phyloP scores from a whole-genome alignment of 1,140 invertebrate genomes.

The Drosophila prosaltans region DNA sequence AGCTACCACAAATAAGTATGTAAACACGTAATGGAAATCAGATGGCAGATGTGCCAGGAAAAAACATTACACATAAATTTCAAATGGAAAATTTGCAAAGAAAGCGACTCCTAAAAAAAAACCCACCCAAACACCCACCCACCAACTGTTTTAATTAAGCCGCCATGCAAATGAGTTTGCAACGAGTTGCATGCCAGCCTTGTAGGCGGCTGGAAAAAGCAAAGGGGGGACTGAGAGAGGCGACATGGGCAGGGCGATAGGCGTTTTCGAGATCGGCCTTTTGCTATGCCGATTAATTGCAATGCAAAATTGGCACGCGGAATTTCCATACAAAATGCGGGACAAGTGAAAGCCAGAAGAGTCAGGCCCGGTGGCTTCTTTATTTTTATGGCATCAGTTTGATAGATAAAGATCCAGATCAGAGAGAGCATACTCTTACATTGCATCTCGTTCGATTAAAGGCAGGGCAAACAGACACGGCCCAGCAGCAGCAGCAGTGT shows the following conservation, averaged over 20 bases:
- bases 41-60: slow-evolving; percentile 5
- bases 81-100: slow-evolving; percentile 3
- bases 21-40: background rate
- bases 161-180: slow-evolving; percentile 71
- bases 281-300: slow-evolving; percentile 74
- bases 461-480: slow-evolving; percentile 46
- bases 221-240: background rate
- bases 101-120: slow-evolving; percentile 3
- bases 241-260: slow-evolving; percentile 11
- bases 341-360: slow-evolving; percentile 69
- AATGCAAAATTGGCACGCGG: slow-evolving; percentile 66
- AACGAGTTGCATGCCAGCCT: slow-evolving; percentile 27
- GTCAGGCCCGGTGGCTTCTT: slow-evolving; percentile 63
- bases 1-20: background rate
- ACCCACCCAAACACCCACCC: slow-evolving; percentile 52
- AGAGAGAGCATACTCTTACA: slow-evolving; percentile 2
- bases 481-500: slow-evolving; percentile 32
- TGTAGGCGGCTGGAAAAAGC: background rate
- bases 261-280: slow-evolving; percentile 55
- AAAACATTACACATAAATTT: slow-evolving; percentile 17
- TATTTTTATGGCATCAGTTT: slow-evolving; percentile 42
- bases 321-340: slow-evolving; percentile 70
- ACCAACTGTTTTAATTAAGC: slow-evolving; percentile 80
- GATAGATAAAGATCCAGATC: slow-evolving; percentile 50
- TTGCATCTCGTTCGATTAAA: slow-evolving; percentile 23